These are phyloP conservation scores for Stegastes partitus DNA, from an alignment of 2,113 vertebrate species.

Conservation along the genomic window DNA sequence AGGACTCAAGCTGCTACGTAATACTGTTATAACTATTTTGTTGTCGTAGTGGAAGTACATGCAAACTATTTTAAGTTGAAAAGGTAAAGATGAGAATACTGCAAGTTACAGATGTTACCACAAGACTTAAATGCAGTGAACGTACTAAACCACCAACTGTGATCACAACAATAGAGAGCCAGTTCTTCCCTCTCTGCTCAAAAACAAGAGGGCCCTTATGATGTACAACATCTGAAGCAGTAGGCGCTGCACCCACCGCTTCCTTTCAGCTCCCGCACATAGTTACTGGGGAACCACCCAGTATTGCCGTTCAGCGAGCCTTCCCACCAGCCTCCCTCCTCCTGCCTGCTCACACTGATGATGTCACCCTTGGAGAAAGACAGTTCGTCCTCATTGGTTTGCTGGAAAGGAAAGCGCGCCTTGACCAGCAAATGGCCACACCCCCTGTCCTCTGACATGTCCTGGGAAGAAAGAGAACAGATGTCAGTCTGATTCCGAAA, in stretches of 20 bases:
- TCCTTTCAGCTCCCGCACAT: constrained; percentile 95
- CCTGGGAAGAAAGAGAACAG: constrained; percentile 73
- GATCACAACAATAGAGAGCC: neutral
- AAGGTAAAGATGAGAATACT: too few species aligned
- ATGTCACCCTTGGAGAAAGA: constrained; percentile 96
- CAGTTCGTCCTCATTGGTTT: constrained; percentile 97
- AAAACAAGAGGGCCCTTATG: neutral
- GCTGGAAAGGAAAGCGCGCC: constrained; percentile 95
- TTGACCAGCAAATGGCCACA: constrained; percentile 89
- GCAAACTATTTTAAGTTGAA: too few species aligned
- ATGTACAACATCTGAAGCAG: neutral
- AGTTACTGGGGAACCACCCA: constrained; percentile 99
- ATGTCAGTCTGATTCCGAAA: neutral
- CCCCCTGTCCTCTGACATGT: constrained; percentile 95
- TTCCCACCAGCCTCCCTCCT: constrained; percentile 99
- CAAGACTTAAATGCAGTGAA: too few species aligned
- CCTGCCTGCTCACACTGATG: constrained; percentile 94
- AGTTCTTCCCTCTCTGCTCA: neutral
- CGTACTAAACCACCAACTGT: too few species aligned
- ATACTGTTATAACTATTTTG: neutral
- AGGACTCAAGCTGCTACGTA: neutral
- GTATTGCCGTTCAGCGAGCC: constrained; percentile 90
- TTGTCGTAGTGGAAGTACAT: neutral
- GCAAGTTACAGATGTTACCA: too few species aligned
- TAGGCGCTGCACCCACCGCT: constrained; percentile 85